phyloP scores from a whole-genome alignment of 2,113 vertebrate species.

The Crotalus viridis region DNA sequence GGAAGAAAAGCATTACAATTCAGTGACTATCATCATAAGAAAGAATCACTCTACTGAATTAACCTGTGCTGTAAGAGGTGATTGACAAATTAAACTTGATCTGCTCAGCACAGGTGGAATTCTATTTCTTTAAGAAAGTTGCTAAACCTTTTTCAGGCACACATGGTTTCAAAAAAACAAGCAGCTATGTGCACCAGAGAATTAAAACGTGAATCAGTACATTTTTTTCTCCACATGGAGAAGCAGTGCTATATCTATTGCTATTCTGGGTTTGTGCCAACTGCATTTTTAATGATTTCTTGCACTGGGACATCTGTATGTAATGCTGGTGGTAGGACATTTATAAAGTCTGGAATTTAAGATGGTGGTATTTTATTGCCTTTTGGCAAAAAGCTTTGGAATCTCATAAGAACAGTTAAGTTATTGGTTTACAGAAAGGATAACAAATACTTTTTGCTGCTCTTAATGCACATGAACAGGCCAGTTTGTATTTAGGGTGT shows the following conservation, averaged over 20 bases:
- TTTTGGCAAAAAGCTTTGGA: conserved; percentile 24
- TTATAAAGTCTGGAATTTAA: conserved; percentile 50
- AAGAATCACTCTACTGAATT: neutral
- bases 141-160: neutral
- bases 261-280: conserved; percentile 51
- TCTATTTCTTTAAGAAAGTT: neutral
- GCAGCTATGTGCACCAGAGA: conserved; percentile 1
- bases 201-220: conserved; percentile 17
- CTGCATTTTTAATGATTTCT: conserved; percentile 40
- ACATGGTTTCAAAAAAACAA: neutral
- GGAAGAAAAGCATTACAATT: neutral
- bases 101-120: neutral
- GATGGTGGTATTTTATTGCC: conserved; percentile 38
- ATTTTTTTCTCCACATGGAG: conserved; percentile 37
- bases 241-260: conserved; percentile 45
- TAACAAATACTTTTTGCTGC: neutral
- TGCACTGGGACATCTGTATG: conserved; percentile 47
- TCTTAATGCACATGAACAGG: neutral
- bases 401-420: neutral
- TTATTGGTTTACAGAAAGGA: neutral
- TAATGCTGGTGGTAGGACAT: conserved; percentile 54
- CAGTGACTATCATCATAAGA: neutral
- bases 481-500: neutral
- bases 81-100: neutral
- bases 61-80: neutral